These are phyloP conservation scores for Helobdella robusta DNA, from an alignment of 2,888 invertebrate species.

Conservation along the genomic window DNA sequence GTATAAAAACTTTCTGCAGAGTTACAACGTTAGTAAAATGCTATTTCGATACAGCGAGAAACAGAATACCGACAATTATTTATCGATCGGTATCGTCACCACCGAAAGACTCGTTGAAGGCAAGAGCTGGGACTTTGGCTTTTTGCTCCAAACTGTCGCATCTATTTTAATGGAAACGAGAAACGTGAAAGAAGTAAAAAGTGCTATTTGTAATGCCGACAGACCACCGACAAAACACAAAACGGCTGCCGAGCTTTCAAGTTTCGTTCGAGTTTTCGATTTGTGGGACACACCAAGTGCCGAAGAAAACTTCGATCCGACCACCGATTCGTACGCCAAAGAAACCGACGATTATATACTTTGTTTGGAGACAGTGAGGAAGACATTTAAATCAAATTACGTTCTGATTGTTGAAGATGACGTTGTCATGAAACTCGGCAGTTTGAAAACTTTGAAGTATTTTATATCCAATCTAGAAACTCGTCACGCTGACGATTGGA, in stretches of 20 bases:
- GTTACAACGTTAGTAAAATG: too few species aligned
- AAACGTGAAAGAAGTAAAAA: background rate
- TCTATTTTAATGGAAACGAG: background rate
- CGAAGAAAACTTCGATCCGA: background rate
- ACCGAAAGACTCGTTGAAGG: background rate
- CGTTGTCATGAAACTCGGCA: conserved; percentile 2
- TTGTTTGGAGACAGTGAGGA: background rate
- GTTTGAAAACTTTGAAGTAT: conserved; percentile 2
- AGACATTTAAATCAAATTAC: background rate
- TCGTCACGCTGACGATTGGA: background rate
- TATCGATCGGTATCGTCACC: background rate
- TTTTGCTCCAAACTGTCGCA: background rate
- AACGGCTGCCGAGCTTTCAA: background rate
- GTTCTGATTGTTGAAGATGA: conserved; percentile 11
- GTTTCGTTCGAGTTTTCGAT: background rate
- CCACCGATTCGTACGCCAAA: background rate
- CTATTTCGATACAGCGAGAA: too few species aligned
- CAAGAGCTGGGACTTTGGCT: background rate
- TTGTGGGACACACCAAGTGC: background rate
- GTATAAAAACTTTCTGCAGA: too few species aligned
- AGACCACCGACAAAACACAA: background rate
- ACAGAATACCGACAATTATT: background rate
- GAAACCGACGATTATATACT: conserved; percentile 2
- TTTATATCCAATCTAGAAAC: background rate
- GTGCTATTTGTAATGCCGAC: conserved; percentile 8